These are phyloP conservation scores for Carcharodon carcharias DNA, from an alignment of 2,797 vertebrate species.

Conservation along the genomic window DNA sequence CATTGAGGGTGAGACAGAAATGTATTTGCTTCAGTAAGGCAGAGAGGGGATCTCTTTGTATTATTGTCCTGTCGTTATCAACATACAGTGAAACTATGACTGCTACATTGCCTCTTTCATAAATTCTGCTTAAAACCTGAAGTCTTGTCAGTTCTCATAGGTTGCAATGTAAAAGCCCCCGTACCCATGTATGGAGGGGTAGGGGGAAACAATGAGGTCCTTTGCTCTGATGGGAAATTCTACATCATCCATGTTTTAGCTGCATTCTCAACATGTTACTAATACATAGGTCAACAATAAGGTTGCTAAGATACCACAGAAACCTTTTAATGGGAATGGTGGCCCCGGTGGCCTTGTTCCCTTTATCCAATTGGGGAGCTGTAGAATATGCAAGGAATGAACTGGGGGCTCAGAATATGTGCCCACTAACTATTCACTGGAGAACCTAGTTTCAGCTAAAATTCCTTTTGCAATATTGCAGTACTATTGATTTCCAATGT, in stretches of 20 bases:
- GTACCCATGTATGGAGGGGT: background rate
- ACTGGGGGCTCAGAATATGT: background rate
- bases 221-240: background rate
- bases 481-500: background rate
- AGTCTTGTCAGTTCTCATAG: background rate
- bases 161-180: background rate
- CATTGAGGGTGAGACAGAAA: background rate
- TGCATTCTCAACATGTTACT: slow-evolving; percentile 26
- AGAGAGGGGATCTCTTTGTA: background rate
- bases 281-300: slow-evolving; percentile 32
- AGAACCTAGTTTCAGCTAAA: background rate
- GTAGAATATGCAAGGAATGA: background rate
- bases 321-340: slow-evolving; percentile 22
- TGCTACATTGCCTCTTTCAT: background rate
- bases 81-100: background rate
- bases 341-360: slow-evolving; percentile 21
- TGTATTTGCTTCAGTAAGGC: background rate
- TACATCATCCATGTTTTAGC: background rate
- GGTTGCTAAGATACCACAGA: slow-evolving; percentile 34
- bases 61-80: background rate
- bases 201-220: slow-evolving; percentile 15
- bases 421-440: background rate
- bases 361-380: slow-evolving; percentile 22
- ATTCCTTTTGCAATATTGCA: background rate
- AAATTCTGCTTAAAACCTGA: background rate